phyloP scores from a whole-genome alignment of 2,797 vertebrate genomes.

The Thripadectes ignobilis region DNA sequence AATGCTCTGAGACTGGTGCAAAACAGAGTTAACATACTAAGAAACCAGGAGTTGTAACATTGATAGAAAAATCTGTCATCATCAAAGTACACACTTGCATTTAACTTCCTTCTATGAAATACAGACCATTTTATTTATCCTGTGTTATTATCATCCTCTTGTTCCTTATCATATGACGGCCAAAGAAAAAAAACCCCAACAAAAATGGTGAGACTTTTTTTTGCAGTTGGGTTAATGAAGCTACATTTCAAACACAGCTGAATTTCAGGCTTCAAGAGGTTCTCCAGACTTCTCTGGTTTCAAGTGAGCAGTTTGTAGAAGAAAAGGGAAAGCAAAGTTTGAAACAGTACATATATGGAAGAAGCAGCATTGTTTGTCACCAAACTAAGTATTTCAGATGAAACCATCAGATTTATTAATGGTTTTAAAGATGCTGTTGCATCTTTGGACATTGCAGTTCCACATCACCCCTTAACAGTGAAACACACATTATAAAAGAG shows the following conservation, averaged over 20 bases:
- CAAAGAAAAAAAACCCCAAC: no score
- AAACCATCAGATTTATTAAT: background rate
- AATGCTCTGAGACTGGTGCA: background rate
- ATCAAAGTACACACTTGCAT: slow-evolving; percentile 19
- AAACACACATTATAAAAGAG: background rate
- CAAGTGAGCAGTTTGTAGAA: background rate
- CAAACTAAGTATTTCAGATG: background rate
- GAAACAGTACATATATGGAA: background rate
- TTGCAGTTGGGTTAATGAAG: background rate
- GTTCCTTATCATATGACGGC: background rate
- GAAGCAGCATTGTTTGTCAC: background rate
- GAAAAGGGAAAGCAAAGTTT: background rate
- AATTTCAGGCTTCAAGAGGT: background rate
- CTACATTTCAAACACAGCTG: background rate
- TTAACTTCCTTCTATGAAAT: slow-evolving; percentile 46
- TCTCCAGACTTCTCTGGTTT: background rate
- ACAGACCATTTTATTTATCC: slow-evolving; percentile 45
- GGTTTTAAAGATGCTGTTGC: background rate
- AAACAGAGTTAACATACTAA: background rate
- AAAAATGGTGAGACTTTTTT: background rate
- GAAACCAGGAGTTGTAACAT: background rate
- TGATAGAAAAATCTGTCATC: background rate
- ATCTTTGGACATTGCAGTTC: background rate
- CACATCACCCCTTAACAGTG: background rate
- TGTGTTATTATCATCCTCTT: background rate